Conservation (phyloP, 2,797 vertebrate species). For the Dromococcyx pavoninus region DNA sequence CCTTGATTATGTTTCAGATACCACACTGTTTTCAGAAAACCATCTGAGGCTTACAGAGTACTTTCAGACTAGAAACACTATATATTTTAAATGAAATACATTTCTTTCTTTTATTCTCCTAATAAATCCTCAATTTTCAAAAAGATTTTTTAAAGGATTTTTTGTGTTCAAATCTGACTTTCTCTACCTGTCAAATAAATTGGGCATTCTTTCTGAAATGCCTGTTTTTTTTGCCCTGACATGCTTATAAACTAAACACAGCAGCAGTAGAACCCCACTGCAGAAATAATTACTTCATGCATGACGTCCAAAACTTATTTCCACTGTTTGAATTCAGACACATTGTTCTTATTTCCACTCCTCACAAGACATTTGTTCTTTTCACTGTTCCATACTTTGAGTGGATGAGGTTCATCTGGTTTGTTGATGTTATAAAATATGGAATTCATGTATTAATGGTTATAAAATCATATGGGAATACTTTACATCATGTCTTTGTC, state of each 20-base stretch:
- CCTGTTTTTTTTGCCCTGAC: constrained; percentile 34
- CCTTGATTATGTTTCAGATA: constrained; percentile 33
- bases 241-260: constrained; percentile 64
- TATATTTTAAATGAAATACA: neutral
- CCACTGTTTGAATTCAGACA: constrained; percentile 76
- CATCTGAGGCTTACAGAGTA: neutral
- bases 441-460: constrained; percentile 76
- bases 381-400: constrained; percentile 67
- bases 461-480: constrained; percentile 78
- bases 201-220: constrained; percentile 40
- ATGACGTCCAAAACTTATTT: constrained; percentile 53
- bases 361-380: constrained; percentile 77
- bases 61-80: neutral
- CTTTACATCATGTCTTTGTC: constrained; percentile 78
- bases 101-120: neutral
- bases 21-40: constrained; percentile 14
- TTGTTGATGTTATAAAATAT: constrained; percentile 79
- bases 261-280: constrained; percentile 48
- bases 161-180: constrained; percentile 14
- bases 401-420: constrained; percentile 75
- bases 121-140: constrained; percentile 15
- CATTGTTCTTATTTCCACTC: constrained; percentile 78
- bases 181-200: constrained; percentile 47
- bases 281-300: constrained; percentile 71
- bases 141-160: neutral